Conservation (phyloP, 2,113 vertebrate genomes). For the Tamias sibiricus region DNA sequence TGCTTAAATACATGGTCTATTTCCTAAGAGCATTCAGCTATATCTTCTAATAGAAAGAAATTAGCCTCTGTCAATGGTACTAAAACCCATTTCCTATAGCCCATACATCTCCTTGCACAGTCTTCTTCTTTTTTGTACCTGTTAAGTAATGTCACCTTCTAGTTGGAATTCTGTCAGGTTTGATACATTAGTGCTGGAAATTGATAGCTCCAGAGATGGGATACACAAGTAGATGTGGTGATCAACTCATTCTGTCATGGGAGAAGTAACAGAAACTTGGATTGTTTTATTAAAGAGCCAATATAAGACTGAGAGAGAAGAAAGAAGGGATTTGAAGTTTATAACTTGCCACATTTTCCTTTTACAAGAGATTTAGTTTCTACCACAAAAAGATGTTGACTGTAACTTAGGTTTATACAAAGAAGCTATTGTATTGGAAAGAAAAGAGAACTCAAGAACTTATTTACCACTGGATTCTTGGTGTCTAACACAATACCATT, state of each 20-base stretch:
- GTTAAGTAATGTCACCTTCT: conserved; percentile 44
- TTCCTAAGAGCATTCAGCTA: not conserved
- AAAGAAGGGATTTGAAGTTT: conserved; percentile 30
- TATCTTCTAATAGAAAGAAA: conserved; percentile 41
- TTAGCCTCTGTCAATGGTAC: not conserved
- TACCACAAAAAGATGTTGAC: conserved; percentile 22
- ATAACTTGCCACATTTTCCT: not conserved
- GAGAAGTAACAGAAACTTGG: not conserved
- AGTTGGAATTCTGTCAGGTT: not conserved
- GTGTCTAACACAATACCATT: not conserved
- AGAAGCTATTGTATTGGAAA: conserved; percentile 15
- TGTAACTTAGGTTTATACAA: not conserved
- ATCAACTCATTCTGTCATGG: not conserved
- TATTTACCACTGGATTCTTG: not conserved
- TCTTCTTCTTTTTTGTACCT: not conserved
- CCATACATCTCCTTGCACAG: not conserved
- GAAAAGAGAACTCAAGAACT: conserved; percentile 14
- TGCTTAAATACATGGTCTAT: conserved; percentile 43
- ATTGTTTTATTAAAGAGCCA: not conserved
- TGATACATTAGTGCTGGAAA: not conserved
- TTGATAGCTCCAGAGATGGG: not conserved
- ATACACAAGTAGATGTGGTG: not conserved
- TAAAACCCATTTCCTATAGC: conserved; percentile 35
- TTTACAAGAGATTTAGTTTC: conserved; percentile 25
- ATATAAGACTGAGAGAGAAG: not conserved